Conservation (phyloP, 2,113 vertebrate species). For the Channa maculata region DNA sequence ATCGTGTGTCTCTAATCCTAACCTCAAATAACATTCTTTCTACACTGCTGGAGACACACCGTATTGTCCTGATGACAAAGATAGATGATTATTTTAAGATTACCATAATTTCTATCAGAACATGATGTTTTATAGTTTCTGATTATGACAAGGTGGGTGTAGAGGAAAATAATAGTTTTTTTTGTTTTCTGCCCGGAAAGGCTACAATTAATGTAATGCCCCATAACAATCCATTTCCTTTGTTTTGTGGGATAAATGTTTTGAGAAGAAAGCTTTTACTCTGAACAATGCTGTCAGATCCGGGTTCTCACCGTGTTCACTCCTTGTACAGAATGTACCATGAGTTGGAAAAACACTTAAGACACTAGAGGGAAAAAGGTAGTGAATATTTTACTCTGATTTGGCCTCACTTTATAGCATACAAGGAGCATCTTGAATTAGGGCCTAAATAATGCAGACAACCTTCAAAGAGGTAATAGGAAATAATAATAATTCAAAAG, state of each 20-base stretch:
- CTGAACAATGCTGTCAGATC: constrained; percentile 6
- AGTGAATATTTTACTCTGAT: constrained; percentile 30
- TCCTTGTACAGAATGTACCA: constrained; percentile 20
- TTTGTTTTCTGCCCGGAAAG: constrained; percentile 20
- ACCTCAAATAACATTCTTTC: constrained; percentile 39
- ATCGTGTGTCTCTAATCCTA: constrained; percentile 55
- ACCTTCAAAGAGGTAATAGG: constrained; percentile 13
- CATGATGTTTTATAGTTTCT: constrained; percentile 5
- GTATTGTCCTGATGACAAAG: constrained; percentile 39
- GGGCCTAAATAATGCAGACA: constrained; percentile 22
- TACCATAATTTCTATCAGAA: constrained; percentile 30
- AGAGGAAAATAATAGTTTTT: not conserved
- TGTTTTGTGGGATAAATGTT: constrained; percentile 31
- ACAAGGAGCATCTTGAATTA: constrained; percentile 8
- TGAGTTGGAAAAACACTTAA: constrained; percentile 20
- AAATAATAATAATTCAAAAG: constrained; percentile 31
- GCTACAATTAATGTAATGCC: constrained; percentile 24
- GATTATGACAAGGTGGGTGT: constrained; percentile 38
- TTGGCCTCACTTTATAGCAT: not conserved
- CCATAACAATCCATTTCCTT: constrained; percentile 18
- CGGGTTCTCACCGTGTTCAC: constrained; percentile 11
- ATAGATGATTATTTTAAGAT: constrained; percentile 44
- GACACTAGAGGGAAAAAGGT: not conserved
- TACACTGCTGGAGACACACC: constrained; percentile 15
- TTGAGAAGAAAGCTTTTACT: constrained; percentile 16